Conservation (phyloP, 2,113 vertebrate species). For the Cryptotis parvus region DNA sequence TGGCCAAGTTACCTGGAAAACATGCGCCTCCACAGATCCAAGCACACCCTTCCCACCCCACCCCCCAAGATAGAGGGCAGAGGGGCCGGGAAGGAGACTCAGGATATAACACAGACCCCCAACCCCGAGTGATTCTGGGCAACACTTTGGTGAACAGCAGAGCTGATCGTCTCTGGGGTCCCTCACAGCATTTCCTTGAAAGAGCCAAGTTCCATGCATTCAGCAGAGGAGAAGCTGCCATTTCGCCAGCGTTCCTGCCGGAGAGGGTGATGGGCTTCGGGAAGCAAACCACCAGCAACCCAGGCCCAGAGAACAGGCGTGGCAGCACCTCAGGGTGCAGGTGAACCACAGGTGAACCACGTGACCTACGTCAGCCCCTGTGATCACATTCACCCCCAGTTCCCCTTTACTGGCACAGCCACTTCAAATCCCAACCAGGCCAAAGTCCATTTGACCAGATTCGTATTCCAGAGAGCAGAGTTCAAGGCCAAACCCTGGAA, state of each 20-base stretch:
- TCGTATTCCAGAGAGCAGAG: background rate
- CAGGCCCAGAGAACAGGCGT: background rate
- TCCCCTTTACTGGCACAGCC: background rate
- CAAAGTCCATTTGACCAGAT: background rate
- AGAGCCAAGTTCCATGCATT: background rate
- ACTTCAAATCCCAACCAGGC: background rate
- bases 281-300: background rate
- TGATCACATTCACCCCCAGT: background rate
- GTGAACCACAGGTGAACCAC: too few relatives aligned
- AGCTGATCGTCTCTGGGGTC: background rate
- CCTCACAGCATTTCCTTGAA: slow-evolving; percentile 1
- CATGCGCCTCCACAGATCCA: background rate
- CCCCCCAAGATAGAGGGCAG: background rate
- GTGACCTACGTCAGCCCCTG: background rate
- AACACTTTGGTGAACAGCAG: background rate
- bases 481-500: background rate
- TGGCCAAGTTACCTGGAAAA: background rate
- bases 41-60: too few relatives aligned
- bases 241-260: background rate
- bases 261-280: background rate
- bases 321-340: background rate
- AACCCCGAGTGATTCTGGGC: background rate
- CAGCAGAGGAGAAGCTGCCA: background rate
- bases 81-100: background rate
- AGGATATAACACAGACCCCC: background rate